These are phyloP conservation scores for Ladona fulva DNA, from an alignment of 1,140 invertebrate species.

Conservation along the genomic window DNA sequence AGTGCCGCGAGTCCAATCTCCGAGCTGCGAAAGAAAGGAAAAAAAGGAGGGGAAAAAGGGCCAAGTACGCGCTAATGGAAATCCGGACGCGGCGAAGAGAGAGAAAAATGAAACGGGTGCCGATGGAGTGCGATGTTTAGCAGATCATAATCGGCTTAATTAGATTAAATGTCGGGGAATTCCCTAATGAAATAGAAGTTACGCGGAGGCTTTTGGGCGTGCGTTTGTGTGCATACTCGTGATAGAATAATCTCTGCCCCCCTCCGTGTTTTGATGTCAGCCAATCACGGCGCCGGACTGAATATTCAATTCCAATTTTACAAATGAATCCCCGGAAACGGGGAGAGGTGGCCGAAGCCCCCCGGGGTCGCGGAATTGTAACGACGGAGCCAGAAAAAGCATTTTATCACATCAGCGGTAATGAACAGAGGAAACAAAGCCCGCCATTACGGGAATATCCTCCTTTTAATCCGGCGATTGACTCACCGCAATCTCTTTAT, in stretches of 20 bases:
- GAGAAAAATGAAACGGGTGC: too few species aligned
- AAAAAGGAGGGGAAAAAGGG: not conserved
- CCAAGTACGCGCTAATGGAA: not conserved
- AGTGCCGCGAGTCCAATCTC: not conserved
- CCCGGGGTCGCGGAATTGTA: not conserved
- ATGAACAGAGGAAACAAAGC: not conserved
- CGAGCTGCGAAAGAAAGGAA: not conserved
- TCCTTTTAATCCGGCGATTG: not conserved
- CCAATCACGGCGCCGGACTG: not conserved
- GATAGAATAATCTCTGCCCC: not conserved
- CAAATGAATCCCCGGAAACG: not conserved
- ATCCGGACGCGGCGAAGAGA: not conserved
- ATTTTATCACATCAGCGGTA: conserved; percentile 6
- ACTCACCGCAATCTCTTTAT: not conserved
- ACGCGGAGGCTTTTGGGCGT: not conserved
- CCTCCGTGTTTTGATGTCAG: not conserved
- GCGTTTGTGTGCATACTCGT: not conserved
- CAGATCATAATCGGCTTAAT: not conserved
- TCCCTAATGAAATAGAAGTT: not conserved
- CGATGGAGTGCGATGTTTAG: too few species aligned
- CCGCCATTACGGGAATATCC: not conserved
- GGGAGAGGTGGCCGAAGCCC: too few species aligned
- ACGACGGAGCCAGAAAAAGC: not conserved
- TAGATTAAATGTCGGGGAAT: not conserved
- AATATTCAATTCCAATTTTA: conserved; percentile 11